Evolutionary conservation across 2,113 vertebrate genomes (phyloP).

Genomic region (Smithornis capensis): DNA sequence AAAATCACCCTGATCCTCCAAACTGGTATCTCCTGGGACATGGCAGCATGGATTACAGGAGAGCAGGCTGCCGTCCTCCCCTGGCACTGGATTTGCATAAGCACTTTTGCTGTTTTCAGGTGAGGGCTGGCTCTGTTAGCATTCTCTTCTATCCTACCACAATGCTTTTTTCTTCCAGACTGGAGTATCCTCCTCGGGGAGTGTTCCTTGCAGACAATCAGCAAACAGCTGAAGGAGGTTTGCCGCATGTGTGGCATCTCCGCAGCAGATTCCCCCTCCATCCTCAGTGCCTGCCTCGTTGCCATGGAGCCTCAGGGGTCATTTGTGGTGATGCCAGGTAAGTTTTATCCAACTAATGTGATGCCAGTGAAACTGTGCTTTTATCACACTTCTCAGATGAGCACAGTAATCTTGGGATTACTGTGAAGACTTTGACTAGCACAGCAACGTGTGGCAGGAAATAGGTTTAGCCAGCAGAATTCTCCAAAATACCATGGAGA

Average conservation of each 20-base stretch:
- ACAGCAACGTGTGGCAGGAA: not conserved
- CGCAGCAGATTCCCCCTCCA: constrained; percentile 88
- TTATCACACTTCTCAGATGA: not conserved
- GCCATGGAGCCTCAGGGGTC: constrained; percentile 98
- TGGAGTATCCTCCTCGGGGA: constrained; percentile 96
- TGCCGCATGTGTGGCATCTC: constrained; percentile 96
- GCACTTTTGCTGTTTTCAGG: not conserved
- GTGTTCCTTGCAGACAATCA: constrained; percentile 93
- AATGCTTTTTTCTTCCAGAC: constrained; percentile 73
- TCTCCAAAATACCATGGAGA: not conserved
- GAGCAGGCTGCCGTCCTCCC: not conserved
- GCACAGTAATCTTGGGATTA: not conserved
- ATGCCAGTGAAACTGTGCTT: not conserved
- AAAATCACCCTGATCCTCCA: not conserved
- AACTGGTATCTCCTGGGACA: not conserved
- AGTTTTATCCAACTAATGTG: not conserved
- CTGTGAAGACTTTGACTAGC: not conserved
- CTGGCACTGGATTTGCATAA: not conserved
- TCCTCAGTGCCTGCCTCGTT: constrained; percentile 97
- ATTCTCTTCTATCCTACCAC: not conserved
- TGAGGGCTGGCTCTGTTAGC: not conserved
- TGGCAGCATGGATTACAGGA: not conserved
- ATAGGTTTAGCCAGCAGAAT: not conserved
- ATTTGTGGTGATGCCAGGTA: constrained; percentile 97
- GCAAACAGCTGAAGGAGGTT: constrained; percentile 91